Evolutionary conservation across 2,888 invertebrate species (phyloP).

Genomic region (Morpho helenor): DNA sequence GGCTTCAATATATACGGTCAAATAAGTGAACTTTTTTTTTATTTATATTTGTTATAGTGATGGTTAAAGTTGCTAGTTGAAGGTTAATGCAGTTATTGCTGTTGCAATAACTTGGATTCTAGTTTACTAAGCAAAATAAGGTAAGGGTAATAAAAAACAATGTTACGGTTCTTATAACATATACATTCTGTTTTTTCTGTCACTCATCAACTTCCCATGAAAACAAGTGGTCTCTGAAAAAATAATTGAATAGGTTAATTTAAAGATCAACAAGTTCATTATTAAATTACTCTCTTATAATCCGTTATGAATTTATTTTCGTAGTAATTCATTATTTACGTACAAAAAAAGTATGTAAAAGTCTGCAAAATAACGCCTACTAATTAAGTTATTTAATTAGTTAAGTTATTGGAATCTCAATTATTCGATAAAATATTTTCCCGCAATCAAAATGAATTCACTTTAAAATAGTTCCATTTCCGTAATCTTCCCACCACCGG

Average conservation of each 20-base stretch:
- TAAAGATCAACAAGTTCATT: too few relatives aligned
- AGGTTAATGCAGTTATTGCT: conserved; percentile 67
- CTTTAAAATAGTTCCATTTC: too few relatives aligned
- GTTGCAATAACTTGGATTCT: conserved; percentile 72
- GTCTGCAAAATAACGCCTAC: too few relatives aligned
- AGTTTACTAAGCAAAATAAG: conserved; percentile 50
- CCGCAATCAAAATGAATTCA: too few relatives aligned
- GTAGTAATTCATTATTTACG: too few relatives aligned
- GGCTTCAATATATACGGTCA: conserved; percentile 36
- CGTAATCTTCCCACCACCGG: too few relatives aligned
- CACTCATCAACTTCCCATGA: conserved; percentile 34
- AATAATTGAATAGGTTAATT: conserved; percentile 13
- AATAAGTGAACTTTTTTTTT: conserved; percentile 41
- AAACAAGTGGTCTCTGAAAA: conserved; percentile 64
- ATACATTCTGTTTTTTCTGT: background rate
- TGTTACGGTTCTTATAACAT: background rate
- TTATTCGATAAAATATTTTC: too few relatives aligned
- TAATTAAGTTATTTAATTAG: too few relatives aligned
- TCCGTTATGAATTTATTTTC: too few relatives aligned
- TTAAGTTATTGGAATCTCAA: too few relatives aligned
- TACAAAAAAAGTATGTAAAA: too few relatives aligned
- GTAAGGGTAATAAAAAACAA: conserved; percentile 38
- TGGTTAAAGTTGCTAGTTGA: conserved; percentile 60
- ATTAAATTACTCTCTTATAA: too few relatives aligned
- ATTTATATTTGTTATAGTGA: conserved; percentile 49